Evolutionary conservation across 2,888 invertebrate species (phyloP), one percentile per base, ranked within the genome.

Genomic region (Temnothorax unifasciatus): DNA sequence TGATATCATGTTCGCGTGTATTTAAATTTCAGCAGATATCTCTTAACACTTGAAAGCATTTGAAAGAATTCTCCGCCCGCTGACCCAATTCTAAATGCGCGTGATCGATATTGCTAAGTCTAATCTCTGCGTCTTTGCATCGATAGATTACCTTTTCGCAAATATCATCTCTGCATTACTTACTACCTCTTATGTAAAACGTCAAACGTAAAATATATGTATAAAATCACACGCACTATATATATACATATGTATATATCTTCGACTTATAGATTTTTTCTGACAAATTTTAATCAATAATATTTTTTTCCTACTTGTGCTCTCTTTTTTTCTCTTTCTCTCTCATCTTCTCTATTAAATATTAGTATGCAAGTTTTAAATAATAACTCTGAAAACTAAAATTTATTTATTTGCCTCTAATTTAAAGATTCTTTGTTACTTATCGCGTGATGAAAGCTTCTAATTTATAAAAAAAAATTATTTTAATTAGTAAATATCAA

Each of bases 21-120:
- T 63, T 29, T 18, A 44, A 63, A 75, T 75, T 75, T 8, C 47
- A 63, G 15, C 21, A 15, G 18, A 52, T 77, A 77, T 52, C 50
- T 52, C 25, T 68, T n/a, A 68, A 77, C 52, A 66, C 18, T 76
- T 18, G 52, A 54, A 25, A 41, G 25, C 41, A 54, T 29, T 69
- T 47, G 9, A 44, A 69, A 69, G 69, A 77, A 77, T 41, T n/a
- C 9, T 52, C 3, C 15, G 41, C 11, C 13, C 15, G 11, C 68
- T 54, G 41, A 69, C 29, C 54, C 5, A 77, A 3, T 68, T 77
- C n/a, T 15, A 77, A 68, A 68, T n/a, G 13, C 25, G 2, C 34
- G 41, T 25, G 41, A 15, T 52, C 25, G 29, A 68, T 68, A 38
- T 41, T 41, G 50, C 29, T n/a, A 41, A 25, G 0, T 13, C n/a